A percentile compares a stretch with the other conserved stretches of the same genome.
These are phyloP conservation scores for Chionis minor DNA, from an alignment of 2,113 vertebrate species.

Conservation along the genomic window DNA sequence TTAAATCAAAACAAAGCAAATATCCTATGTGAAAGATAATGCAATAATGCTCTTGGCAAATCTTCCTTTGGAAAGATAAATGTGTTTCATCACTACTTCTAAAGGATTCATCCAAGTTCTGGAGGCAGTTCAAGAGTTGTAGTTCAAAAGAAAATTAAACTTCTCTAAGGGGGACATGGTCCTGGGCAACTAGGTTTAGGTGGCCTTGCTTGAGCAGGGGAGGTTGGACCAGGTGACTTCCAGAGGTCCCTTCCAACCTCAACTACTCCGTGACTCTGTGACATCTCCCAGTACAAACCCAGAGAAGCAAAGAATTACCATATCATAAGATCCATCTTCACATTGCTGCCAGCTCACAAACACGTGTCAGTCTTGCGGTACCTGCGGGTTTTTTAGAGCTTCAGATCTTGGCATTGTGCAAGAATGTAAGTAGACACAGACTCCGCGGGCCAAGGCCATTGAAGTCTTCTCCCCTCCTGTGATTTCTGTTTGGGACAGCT, in stretches of 20 bases:
- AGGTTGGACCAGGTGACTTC: not conserved
- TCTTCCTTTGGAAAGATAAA: not conserved
- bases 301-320: not conserved
- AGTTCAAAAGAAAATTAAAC: not conserved
- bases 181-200: not conserved
- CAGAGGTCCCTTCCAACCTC: not conserved
- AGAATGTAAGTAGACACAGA: not conserved
- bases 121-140: not conserved
- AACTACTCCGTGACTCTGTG: not conserved
- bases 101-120: not conserved
- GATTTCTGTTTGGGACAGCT: not conserved
- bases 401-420: not conserved
- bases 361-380: not conserved
- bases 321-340: not conserved
- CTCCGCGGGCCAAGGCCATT: not conserved
- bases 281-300: not conserved
- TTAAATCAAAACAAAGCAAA: not conserved
- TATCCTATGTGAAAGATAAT: not conserved
- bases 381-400: not conserved
- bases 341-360: not conserved
- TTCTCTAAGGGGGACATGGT: not conserved
- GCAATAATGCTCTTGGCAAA: not conserved
- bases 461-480: not conserved
- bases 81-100: not conserved
- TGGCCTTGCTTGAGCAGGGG: not conserved